Evolutionary conservation across 2,113 vertebrate species (phyloP), one percentile per base, ranked within the genome.

Genomic region (Mustelus asterias): DNA sequence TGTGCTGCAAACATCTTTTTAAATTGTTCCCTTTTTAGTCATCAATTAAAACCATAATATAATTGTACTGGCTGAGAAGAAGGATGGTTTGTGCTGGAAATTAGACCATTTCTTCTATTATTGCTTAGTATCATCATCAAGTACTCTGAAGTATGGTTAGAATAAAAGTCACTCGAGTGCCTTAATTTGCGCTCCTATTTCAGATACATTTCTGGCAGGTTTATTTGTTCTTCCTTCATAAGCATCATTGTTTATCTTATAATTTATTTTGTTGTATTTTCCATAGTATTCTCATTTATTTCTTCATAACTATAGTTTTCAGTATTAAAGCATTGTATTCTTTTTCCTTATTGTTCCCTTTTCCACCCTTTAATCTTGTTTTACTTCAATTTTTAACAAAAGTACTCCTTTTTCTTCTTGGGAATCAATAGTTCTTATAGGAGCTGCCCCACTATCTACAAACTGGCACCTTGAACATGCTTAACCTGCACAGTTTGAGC

Each of bases 211-310:
- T 16, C 89, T 41, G 33, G 29, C 11, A 63, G 58, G 26, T 92
- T 33, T 63, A n/a, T 63, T 60, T 60, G 13, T 92, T n/a, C 4
- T 92, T 33, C 26, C 88, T 58, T 92, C 54, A 13, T 0, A 92
- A 63, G 33, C 1, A 60, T n/a, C 29, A 33, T 63, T 18, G 33
- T n/a, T 92, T 33, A 92, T 33, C 4, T 60, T 63, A 60, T 63
- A 16, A 90, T 33, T 90, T 13, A 92, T 60, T 63, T 92, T 92
- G 88, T 92, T 63, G 88, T 18, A 92, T 92, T 92, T 92, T n/a
- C 14, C 14, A n/a, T 58, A 7, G 29, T 92, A 18, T 92, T 63
- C 60, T 63, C 60, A 63, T 63, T 63, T 63, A 1, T 63, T 63
- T 63, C 9, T 63, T 63, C 60, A 63, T 63, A 63, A 63, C 9